Conservation (phyloP, 2,888 invertebrate genomes). For the Drosophila leonis region DNA sequence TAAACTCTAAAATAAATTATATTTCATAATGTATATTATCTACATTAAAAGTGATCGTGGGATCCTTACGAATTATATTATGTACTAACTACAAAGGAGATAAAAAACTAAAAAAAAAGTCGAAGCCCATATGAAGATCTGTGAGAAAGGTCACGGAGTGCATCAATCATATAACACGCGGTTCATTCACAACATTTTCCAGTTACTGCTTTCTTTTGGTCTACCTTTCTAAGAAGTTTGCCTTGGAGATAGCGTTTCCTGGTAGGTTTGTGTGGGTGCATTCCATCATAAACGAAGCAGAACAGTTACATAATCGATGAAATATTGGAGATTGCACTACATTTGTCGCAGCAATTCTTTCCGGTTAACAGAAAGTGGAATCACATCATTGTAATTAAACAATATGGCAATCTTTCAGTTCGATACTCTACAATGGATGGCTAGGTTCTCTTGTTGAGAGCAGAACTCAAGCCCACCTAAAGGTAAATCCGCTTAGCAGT, state of each 20-base stretch:
- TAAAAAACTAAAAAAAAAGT: background rate
- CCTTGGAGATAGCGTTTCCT: conserved; percentile 29
- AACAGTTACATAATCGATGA: conserved; percentile 9
- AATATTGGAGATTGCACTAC: conserved; percentile 3
- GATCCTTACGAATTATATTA: background rate
- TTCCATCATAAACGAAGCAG: background rate
- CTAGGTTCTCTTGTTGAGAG: conserved; percentile 39
- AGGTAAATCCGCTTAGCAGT: conserved; percentile 68
- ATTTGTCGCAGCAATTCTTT: conserved; percentile 40
- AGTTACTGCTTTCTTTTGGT: conserved; percentile 3
- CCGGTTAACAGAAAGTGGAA: conserved; percentile 32
- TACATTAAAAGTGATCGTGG: background rate
- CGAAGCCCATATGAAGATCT: background rate
- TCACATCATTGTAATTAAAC: conserved; percentile 56
- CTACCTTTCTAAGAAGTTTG: conserved; percentile 17
- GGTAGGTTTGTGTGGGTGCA: conserved; percentile 12
- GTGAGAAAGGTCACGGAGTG: conserved; percentile 12
- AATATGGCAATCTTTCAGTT: conserved; percentile 65
- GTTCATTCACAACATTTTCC: conserved; percentile 37
- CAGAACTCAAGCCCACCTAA: conserved; percentile 64
- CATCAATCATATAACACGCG: conserved; percentile 10
- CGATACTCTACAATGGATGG: conserved; percentile 28
- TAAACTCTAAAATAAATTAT: background rate
- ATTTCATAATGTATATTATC: background rate
- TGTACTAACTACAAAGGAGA: background rate